A percentile compares a stretch with the other conserved stretches of the same genome.
Evolutionary conservation across 2,797 vertebrate genomes (phyloP).

Genomic region (Enteromius treurensis): DNA sequence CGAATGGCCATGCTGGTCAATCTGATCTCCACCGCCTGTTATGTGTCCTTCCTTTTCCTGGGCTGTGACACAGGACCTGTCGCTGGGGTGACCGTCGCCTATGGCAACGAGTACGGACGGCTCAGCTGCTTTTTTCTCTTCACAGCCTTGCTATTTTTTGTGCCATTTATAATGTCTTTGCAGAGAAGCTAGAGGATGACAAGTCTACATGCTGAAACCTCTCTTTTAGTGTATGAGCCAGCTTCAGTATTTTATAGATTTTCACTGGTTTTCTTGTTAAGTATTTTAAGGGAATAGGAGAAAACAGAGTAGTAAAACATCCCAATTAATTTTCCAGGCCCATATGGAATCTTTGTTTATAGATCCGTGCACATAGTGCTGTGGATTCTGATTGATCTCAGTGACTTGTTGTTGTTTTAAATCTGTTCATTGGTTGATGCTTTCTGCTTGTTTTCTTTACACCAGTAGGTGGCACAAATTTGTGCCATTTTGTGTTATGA

Average conservation of each 20-base stretch:
- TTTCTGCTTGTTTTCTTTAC: not conserved
- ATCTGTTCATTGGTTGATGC: not conserved
- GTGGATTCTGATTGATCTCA: not conserved
- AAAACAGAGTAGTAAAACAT: not conserved
- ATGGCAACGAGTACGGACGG: slow-evolving; percentile 88
- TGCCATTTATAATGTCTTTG: slow-evolving; percentile 34
- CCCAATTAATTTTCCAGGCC: not conserved
- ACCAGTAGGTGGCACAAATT: not conserved
- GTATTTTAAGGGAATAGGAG: not conserved
- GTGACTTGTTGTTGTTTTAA: not conserved
- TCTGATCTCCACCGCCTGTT: slow-evolving; percentile 95
- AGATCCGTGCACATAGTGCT: too few species aligned
- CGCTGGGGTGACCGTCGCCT: slow-evolving; percentile 91
- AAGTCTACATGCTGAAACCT: slow-evolving; percentile 10
- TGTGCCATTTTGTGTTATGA: not conserved
- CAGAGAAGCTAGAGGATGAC: slow-evolving; percentile 17
- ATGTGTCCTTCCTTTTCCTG: slow-evolving; percentile 96
- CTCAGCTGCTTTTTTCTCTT: slow-evolving; percentile 38
- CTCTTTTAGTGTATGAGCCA: not conserved
- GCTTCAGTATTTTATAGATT: not conserved
- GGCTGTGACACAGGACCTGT: slow-evolving; percentile 95
- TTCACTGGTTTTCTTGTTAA: not conserved
- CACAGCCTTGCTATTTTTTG: slow-evolving; percentile 32
- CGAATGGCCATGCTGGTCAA: slow-evolving; percentile 99
- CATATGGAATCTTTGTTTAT: not conserved